Evolutionary conservation across 2,888 invertebrate genomes (phyloP).

Genomic region (Oegoconia quadripuncta): DNA sequence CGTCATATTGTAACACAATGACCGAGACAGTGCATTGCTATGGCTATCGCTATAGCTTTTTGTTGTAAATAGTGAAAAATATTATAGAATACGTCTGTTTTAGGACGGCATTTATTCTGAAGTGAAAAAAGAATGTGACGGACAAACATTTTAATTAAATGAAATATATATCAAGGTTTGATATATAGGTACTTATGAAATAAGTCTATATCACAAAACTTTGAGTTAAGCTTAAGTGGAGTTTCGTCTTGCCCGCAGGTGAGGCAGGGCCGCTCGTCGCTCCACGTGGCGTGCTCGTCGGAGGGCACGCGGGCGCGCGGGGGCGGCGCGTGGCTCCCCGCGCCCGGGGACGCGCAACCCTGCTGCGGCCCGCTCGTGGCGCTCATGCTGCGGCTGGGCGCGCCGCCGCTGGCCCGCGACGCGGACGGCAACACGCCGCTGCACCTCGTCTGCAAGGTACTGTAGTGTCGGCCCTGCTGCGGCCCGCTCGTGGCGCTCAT

Average conservation of each 20-base stretch:
- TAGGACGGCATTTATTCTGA: too few species aligned
- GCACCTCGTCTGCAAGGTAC: conserved; percentile 88
- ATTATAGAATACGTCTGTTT: too few species aligned
- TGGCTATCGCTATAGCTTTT: too few species aligned
- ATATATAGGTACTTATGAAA: too few species aligned
- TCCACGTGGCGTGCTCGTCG: conserved; percentile 91
- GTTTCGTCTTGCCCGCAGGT: conserved; percentile 48
- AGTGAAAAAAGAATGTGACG: too few species aligned
- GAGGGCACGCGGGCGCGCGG: conserved; percentile 81
- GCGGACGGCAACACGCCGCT: conserved; percentile 92
- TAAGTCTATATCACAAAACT: too few species aligned
- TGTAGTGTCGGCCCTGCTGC: background rate
- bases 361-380: conserved; percentile 58
- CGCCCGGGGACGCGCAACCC: conserved; percentile 25
- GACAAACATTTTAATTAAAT: too few species aligned
- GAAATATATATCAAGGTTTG: too few species aligned
- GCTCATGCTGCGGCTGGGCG: conserved; percentile 89
- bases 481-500: conserved; percentile 6
- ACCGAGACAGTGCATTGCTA: too few species aligned
- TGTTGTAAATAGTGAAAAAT: too few species aligned
- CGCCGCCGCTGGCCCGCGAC: conserved; percentile 88
- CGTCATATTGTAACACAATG: too few species aligned
- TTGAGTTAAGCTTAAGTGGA: too few species aligned
- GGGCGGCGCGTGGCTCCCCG: conserved; percentile 43
- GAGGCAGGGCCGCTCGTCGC: conserved; percentile 82